phyloP scores from a whole-genome alignment of 2,888 invertebrate species.

The Drepanosiphum platanoidis region DNA sequence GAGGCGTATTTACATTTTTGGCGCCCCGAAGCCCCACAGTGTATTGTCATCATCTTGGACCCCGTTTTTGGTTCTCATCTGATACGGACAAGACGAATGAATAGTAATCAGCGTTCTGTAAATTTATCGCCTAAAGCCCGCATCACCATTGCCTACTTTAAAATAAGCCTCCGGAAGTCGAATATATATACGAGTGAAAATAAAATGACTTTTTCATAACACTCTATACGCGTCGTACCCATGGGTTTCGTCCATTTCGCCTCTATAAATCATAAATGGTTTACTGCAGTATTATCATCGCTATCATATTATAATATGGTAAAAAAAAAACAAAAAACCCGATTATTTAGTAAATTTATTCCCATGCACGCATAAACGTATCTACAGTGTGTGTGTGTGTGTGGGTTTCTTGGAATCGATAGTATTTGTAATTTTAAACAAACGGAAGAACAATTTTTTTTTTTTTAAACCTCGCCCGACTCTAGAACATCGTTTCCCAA shows the following conservation, averaged over 20 bases:
- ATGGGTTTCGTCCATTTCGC: neutral
- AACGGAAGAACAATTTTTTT: no score
- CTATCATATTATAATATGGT: neutral
- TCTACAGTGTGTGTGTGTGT: no score
- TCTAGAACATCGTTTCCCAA: no score
- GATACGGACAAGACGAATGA: conserved; percentile 31
- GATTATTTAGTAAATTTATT: no score
- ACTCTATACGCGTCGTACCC: neutral
- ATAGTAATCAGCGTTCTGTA: conserved; percentile 36
- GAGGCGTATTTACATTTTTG: conserved; percentile 39
- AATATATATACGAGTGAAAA: conserved; percentile 26
- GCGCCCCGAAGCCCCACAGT: conserved; percentile 24
- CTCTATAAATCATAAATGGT: conserved; percentile 27
- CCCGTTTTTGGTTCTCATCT: neutral
- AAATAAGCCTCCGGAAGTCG: conserved; percentile 41
- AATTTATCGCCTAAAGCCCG: conserved; percentile 38
- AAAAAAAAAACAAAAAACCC: no score
- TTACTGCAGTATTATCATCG: no score
- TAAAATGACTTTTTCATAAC: conserved; percentile 21
- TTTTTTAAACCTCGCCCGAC: no score
- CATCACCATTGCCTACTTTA: conserved; percentile 41
- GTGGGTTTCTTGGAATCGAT: no score
- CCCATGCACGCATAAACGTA: no score
- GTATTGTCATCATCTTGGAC: neutral
- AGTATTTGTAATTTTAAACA: no score